Conservation (phyloP, 2,888 invertebrate genomes). For the Hydriomena furcata region DNA sequence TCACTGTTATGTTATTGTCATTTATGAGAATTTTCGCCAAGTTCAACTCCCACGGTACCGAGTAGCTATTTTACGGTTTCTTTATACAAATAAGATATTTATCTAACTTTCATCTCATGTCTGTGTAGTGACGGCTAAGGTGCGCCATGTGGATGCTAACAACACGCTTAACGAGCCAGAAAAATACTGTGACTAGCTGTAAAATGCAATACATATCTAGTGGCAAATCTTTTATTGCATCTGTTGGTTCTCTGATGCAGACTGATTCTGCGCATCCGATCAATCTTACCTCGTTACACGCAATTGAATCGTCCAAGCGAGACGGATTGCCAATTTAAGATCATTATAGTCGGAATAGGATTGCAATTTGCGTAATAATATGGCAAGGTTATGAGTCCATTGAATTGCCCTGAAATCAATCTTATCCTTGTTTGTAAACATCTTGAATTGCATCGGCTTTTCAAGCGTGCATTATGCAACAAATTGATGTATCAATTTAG, state of each 20-base stretch:
- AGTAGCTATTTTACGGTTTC: slow-evolving; percentile 37
- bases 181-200: slow-evolving; percentile 46
- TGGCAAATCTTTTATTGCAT: slow-evolving; percentile 62
- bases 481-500: slow-evolving; percentile 24
- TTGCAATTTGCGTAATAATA: slow-evolving; percentile 44
- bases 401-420: slow-evolving; percentile 36
- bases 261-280: slow-evolving; percentile 56
- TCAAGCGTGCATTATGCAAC: slow-evolving; percentile 21
- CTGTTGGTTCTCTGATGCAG: slow-evolving; percentile 41
- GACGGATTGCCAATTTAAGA: slow-evolving; percentile 65
- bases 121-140: slow-evolving; percentile 15
- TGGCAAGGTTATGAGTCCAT: slow-evolving; percentile 40
- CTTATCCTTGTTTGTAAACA: slow-evolving; percentile 37
- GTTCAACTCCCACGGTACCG: slow-evolving; percentile 46
- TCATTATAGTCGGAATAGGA: slow-evolving; percentile 57
- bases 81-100: slow-evolving; percentile 34
- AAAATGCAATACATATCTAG: slow-evolving; percentile 53
- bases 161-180: slow-evolving; percentile 44
- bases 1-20: slow-evolving; percentile 39
- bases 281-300: slow-evolving; percentile 58
- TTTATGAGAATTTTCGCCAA: slow-evolving; percentile 33
- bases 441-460: slow-evolving; percentile 29
- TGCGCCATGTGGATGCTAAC: slow-evolving; percentile 5
- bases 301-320: slow-evolving; percentile 57
- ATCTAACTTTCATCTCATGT: slow-evolving; percentile 43